Percentiles rank a stretch among this genome's conserved stretches.
phyloP scores from a whole-genome alignment of 2,888 invertebrate genomes.

The Hydriomena furcata region DNA sequence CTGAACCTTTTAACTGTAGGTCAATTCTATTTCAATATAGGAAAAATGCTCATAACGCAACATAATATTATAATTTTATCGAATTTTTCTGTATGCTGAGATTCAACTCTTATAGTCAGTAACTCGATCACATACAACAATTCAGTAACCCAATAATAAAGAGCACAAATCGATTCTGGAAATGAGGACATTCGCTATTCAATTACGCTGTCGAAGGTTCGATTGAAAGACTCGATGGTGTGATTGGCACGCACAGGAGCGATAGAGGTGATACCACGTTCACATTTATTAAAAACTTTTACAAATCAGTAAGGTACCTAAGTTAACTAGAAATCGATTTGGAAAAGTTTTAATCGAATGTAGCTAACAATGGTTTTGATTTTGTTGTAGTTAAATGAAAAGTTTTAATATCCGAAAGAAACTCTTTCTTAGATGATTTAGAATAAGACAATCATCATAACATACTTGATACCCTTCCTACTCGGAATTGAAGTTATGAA shows the following conservation, averaged over 20 bases:
- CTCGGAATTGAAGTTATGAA: too few relatives aligned
- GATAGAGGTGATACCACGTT: slow-evolving; percentile 26
- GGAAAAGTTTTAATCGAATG: neutral
- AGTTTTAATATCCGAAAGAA: too few relatives aligned
- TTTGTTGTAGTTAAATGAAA: too few relatives aligned
- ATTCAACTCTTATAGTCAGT: neutral
- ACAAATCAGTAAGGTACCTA: slow-evolving; percentile 7
- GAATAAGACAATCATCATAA: too few relatives aligned
- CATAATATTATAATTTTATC: too few relatives aligned
- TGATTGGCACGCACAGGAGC: slow-evolving; percentile 30
- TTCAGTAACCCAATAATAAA: slow-evolving; percentile 20
- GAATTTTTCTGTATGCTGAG: too few relatives aligned
- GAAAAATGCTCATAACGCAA: too few relatives aligned
- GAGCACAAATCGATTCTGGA: slow-evolving; percentile 28
- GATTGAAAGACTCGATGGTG: slow-evolving; percentile 20
- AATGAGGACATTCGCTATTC: slow-evolving; percentile 36
- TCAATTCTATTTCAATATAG: too few relatives aligned
- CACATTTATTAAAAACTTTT: slow-evolving; percentile 29
- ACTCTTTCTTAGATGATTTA: too few relatives aligned
- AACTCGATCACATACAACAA: slow-evolving; percentile 3
- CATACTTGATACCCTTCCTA: too few relatives aligned
- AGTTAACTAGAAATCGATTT: slow-evolving; percentile 1
- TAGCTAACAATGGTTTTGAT: too few relatives aligned
- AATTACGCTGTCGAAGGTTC: slow-evolving; percentile 22
- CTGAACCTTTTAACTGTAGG: too few relatives aligned